Conservation (phyloP, 2,888 invertebrate species). For the Aethes cnicana region DNA sequence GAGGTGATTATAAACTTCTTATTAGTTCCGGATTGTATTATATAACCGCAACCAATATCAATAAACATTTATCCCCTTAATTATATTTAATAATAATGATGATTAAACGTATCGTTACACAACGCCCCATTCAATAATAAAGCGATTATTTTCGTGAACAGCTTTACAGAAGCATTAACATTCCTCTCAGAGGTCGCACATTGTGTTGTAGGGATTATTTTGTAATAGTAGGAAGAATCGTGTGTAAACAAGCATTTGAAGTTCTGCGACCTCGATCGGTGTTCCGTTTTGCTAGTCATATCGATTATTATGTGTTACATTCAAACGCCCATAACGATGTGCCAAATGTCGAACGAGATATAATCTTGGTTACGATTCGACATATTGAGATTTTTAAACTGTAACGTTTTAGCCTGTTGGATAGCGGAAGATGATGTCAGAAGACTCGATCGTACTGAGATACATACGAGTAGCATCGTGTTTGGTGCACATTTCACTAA, state of each 20-base stretch:
- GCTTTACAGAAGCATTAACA: constrained; percentile 45
- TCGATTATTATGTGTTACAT: constrained; percentile 41
- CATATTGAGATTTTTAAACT: constrained; percentile 9
- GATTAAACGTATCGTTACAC: constrained; percentile 28
- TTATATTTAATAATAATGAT: constrained; percentile 14
- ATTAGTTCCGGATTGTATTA: constrained; percentile 8
- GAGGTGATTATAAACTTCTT: not conserved
- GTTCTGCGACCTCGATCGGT: constrained; percentile 45
- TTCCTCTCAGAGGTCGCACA: constrained; percentile 57
- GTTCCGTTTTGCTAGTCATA: constrained; percentile 36
- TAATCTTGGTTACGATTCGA: constrained; percentile 10
- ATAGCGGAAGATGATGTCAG: too few relatives aligned
- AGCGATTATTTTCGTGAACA: constrained; percentile 55
- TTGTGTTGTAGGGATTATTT: constrained; percentile 51
- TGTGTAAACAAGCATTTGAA: constrained; percentile 42
- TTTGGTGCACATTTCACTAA: too few relatives aligned
- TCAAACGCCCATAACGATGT: constrained; percentile 26
- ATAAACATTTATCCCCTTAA: constrained; percentile 12
- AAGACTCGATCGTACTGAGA: too few relatives aligned
- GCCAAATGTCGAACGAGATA: constrained; percentile 27
- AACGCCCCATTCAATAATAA: constrained; percentile 43
- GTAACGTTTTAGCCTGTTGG: too few relatives aligned
- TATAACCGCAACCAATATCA: not conserved
- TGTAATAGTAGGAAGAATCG: constrained; percentile 43
- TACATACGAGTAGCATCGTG: too few relatives aligned